Base-by-base conservation (phyloP, 1,140 invertebrate genomes). In the Halictus rubicundus region DNA sequence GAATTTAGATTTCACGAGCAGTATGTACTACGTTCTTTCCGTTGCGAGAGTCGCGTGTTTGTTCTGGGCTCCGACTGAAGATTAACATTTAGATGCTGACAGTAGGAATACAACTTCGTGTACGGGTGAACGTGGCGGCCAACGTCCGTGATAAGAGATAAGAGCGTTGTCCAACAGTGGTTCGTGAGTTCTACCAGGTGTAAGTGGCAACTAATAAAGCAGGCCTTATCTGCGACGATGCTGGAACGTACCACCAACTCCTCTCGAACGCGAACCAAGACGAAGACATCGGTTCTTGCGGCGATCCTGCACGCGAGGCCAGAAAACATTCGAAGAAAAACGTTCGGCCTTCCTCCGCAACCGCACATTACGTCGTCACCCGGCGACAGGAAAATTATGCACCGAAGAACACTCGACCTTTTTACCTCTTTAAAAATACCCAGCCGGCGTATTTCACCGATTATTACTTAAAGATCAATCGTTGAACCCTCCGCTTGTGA, bases 91-190 rank as follows among this genome's bases (percentile, higher is more conserved):
- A 70, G 66, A 49, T 77, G 75, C 60, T 78, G 69, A 78, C 76
- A 64, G 49, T 49, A 57, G 60, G 61, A 73, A 64, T 23, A 46
- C 64, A 49, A 42, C 25, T 61, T 19, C 46, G 60, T n/a, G 60
- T 64, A 64, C 59, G 14, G 23, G 69, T 14, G 21, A 39, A 66
- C 59, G 23, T 37, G 68, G 46, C 68, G 64, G 68, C 49, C 52
- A 68, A 68, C 19, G 42, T 52, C 16, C 39, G n/a, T 60, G 74
- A 82, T 79, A 84, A 84, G 49, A 79, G 65, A 82, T 82, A 84
- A 78, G 32, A 27, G 27, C 60, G 72, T 57, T 81, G 69, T 70
- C 42, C 57, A 54, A 82, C 64, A 52, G 54, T 46, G 64, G 63
- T 63, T 68, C 59, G 27, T 68, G 64, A 79, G 64, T 42, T 64